Base-by-base conservation (phyloP, 2,888 invertebrate genomes). In the Lochmaea crataegi region DNA sequence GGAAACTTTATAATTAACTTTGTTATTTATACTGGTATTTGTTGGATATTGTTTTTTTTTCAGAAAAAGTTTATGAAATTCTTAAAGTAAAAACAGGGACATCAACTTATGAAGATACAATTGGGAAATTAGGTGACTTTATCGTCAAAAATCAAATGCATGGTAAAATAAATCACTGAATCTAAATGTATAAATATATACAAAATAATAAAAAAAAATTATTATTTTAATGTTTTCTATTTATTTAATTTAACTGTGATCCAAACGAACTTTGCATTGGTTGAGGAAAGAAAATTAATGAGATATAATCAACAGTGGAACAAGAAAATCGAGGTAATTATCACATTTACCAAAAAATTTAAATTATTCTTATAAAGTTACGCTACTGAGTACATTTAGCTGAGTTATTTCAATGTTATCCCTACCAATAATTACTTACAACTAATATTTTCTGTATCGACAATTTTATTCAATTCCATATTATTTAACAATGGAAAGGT, bases 401-500 rank as follows among this genome's bases (percentile, higher is more conserved):
- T 32, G 26, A 32, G 26, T 32, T 32, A 32, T 32, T 32, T 32
- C 26, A 32, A 32, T 32, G 26, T 32, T 32, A 32, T 32, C 26
- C 26, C 26, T 3, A 4, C 26, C 26, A 32, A 32, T 4, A 32
- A 32, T 5, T 5, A 32, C 2, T 32, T 32, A 32, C 26, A 4
- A 32, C 26, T 32, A 32, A 32, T 32, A 32, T 32, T 32, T 5
- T 32, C 26, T 32, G 3, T 32, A 32, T 32, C 48, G 48, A 14
- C 0, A 14, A 12, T 14, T 5, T 48, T 14, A 48, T 48, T 48
- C 5, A 14, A 48, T 48, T 14, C 5, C 1, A 53, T 5, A 64
- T 41, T 14, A 64, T 22, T 45, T 14, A 65, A n/a, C 11, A 65
- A 89, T 90, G 90, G 89, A 91, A 18, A 89, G 90, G 53, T 91